Conservation (phyloP, 2,113 vertebrate species). For the Pseudopipra pipra region DNA sequence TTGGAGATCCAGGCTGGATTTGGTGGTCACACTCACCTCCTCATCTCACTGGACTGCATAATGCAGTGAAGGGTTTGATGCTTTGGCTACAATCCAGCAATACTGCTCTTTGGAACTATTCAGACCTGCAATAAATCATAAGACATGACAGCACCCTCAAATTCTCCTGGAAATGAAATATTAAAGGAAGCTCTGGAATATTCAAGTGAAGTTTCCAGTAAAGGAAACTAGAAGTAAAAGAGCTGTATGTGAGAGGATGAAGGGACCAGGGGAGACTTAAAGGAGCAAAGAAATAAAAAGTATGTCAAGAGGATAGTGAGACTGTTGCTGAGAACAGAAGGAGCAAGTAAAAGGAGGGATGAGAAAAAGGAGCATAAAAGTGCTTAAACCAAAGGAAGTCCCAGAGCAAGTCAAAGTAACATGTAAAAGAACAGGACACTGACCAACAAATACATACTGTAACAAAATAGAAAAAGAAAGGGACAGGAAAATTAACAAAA, state of each 20-base stretch:
- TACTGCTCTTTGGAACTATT: conserved; percentile 7
- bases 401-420: background rate
- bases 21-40: background rate
- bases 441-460: background rate
- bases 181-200: conserved; percentile 11
- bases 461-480: background rate
- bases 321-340: background rate
- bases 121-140: background rate
- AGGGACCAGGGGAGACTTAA: background rate
- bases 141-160: background rate
- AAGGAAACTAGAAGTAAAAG: background rate
- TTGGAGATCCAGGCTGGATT: background rate
- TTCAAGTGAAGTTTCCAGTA: background rate
- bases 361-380: background rate
- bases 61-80: background rate
- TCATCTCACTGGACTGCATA: background rate
- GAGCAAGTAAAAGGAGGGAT: background rate
- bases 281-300: background rate
- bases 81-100: background rate
- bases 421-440: background rate
- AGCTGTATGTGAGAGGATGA: background rate
- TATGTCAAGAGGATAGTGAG: background rate
- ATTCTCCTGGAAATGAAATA: conserved; percentile 52
- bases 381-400: background rate
- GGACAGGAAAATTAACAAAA: background rate